These are phyloP conservation scores for Brachyistius frenatus DNA, from an alignment of 2,113 vertebrate species.

Conservation along the genomic window DNA sequence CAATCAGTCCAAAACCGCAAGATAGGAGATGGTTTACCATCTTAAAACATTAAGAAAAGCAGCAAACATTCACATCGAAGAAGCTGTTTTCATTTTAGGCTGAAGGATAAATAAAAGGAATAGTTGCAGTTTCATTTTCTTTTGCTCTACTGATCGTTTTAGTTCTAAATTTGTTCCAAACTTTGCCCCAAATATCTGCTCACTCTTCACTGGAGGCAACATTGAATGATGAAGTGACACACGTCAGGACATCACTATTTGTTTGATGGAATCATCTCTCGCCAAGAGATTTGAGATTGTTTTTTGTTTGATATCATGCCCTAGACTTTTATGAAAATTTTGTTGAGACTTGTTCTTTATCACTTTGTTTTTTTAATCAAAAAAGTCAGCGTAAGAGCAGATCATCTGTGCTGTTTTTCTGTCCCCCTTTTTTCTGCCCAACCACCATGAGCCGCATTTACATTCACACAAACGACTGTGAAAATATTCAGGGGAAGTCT, in stretches of 20 bases:
- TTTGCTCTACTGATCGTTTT: not conserved
- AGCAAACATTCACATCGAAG: not conserved
- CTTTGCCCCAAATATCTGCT: not conserved
- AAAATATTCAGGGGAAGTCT: constrained; percentile 5
- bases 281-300: not conserved
- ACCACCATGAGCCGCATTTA: not conserved
- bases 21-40: too few species aligned
- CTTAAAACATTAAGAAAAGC: not conserved
- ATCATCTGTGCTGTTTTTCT: not conserved
- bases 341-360: not conserved
- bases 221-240: not conserved
- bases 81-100: not conserved
- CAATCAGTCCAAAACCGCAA: too few species aligned
- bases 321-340: not conserved
- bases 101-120: not conserved
- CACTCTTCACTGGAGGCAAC: not conserved
- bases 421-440: not conserved
- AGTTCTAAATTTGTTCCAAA: too few species aligned
- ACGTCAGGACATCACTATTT: not conserved
- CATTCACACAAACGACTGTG: not conserved
- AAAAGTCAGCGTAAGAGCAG: too few species aligned
- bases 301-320: not conserved
- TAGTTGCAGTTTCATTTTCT: not conserved
- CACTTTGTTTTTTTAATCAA: not conserved
- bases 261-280: constrained; percentile 7